phyloP scores from a whole-genome alignment of 2,113 vertebrate species.

The Lutjanus erythropterus region DNA sequence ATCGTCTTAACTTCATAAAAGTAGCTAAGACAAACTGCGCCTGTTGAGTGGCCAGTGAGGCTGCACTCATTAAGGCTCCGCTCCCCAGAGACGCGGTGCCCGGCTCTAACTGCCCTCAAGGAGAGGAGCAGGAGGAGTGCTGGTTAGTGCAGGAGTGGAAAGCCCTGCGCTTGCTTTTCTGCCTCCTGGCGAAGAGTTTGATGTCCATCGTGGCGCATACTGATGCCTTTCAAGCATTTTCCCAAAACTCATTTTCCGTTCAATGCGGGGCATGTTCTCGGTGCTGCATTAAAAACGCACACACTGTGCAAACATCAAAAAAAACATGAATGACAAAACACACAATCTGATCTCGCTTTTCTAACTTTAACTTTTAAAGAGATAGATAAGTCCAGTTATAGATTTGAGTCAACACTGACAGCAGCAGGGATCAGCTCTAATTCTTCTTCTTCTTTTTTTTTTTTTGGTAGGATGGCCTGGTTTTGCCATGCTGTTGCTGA shows the following conservation, averaged over 20 bases:
- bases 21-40: slow-evolving; percentile 44
- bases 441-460: background rate
- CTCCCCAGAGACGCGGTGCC: slow-evolving; percentile 22
- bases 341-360: background rate
- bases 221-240: slow-evolving; percentile 41
- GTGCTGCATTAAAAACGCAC: background rate
- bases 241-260: slow-evolving; percentile 33
- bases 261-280: background rate
- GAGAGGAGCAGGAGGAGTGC: slow-evolving; percentile 24
- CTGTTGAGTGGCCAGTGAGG: slow-evolving; percentile 39
- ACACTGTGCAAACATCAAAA: background rate
- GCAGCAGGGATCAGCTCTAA: slow-evolving; percentile 17
- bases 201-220: slow-evolving; percentile 19
- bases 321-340: background rate
- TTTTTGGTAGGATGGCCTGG: slow-evolving; percentile 29
- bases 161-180: slow-evolving; percentile 45
- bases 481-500: slow-evolving; percentile 22
- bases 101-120: slow-evolving; percentile 14
- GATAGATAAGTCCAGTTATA: slow-evolving; percentile 6
- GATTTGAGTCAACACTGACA: background rate
- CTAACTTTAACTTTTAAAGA: background rate
- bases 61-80: slow-evolving; percentile 46
- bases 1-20: slow-evolving; percentile 50
- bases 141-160: slow-evolving; percentile 23
- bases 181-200: slow-evolving; percentile 38